Percentiles rank a stretch among this genome's conserved stretches.
These are phyloP conservation scores for Stomatorhinus walkeri DNA, from an alignment of 2,797 vertebrate species.

Conservation along the genomic window DNA sequence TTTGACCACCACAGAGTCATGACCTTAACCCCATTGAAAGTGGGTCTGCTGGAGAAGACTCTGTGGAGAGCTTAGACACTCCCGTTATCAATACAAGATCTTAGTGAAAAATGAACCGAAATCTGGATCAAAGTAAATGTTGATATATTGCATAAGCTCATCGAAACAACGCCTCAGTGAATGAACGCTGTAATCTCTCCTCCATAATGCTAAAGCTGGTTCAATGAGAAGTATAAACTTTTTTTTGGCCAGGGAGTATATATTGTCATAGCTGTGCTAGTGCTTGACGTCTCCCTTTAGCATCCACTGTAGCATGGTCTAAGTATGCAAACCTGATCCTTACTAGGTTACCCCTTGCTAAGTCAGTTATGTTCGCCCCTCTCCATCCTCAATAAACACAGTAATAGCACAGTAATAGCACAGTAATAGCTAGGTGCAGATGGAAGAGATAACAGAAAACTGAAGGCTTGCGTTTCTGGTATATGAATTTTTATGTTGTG, in stretches of 20 bases:
- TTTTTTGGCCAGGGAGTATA: neutral
- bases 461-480: neutral
- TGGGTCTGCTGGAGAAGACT: neutral
- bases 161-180: slow-evolving; percentile 28
- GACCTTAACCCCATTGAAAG: neutral
- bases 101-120: neutral
- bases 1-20: neutral
- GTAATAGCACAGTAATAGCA: neutral
- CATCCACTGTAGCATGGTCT: slow-evolving; percentile 18
- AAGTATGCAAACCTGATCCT: neutral
- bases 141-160: neutral
- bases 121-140: neutral
- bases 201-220: neutral
- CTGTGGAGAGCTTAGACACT: neutral
- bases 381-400: neutral
- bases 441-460: neutral
- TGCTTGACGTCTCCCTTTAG: slow-evolving; percentile 5
- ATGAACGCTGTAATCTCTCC: neutral
- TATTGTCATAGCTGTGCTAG: neutral
- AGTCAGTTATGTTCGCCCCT: neutral
- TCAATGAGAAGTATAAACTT: neutral
- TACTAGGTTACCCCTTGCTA: slow-evolving; percentile 27
- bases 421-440: neutral
- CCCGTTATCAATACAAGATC: neutral
- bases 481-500: neutral